Conservation (phyloP, 1,140 invertebrate species). For the Cheumatopsyche charites region DNA sequence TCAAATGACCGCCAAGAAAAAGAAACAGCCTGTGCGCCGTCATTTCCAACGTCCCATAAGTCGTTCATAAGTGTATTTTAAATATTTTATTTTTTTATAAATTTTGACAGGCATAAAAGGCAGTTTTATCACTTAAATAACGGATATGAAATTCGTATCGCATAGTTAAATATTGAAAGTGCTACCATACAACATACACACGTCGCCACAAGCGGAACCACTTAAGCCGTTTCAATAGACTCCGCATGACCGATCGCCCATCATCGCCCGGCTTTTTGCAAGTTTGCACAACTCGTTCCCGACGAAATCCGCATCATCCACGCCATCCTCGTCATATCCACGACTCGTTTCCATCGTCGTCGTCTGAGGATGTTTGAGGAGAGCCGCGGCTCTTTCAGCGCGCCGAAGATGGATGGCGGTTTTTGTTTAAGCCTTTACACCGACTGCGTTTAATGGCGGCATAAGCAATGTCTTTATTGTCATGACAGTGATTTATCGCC, state of each 20-base stretch:
- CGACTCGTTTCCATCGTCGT: too few relatives aligned
- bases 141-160: background rate
- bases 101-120: too few relatives aligned
- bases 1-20: too few relatives aligned
- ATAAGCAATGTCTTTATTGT: constrained; percentile 40
- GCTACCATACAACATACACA: too few relatives aligned
- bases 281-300: constrained; percentile 20
- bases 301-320: background rate
- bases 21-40: too few relatives aligned
- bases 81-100: too few relatives aligned
- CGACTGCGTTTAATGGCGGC: constrained; percentile 36
- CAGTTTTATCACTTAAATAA: too few relatives aligned
- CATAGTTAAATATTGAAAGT: too few relatives aligned
- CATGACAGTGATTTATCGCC: constrained; percentile 39
- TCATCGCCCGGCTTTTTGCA: constrained; percentile 14
- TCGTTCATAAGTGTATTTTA: too few relatives aligned
- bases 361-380: constrained; percentile 25
- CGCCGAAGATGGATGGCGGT: constrained; percentile 32
- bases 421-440: constrained; percentile 39
- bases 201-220: background rate
- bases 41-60: too few relatives aligned
- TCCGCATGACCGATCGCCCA: constrained; percentile 18
- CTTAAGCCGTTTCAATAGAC: constrained; percentile 11
- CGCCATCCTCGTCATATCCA: too few relatives aligned
- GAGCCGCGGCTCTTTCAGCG: constrained; percentile 12